These are phyloP conservation scores for Drosophila funebris DNA, from an alignment of 1,140 invertebrate species.

Conservation along the genomic window DNA sequence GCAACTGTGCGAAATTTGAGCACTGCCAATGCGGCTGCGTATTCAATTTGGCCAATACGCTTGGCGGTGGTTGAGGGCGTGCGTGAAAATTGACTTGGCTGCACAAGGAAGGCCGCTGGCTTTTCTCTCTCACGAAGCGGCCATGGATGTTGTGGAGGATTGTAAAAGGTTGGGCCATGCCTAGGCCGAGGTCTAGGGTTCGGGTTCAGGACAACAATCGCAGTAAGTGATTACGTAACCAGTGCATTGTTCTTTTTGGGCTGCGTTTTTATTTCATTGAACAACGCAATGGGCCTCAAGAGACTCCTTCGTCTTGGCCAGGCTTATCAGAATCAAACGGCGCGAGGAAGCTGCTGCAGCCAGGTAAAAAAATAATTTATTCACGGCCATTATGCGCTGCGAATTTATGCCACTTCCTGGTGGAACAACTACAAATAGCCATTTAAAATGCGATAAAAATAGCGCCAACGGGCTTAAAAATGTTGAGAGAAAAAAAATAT, in stretches of 20 bases:
- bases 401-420: slow-evolving; percentile 81
- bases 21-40: slow-evolving; percentile 16
- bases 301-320: slow-evolving; percentile 9
- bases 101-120: slow-evolving; percentile 74
- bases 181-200: slow-evolving; percentile 15
- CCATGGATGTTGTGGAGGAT: not conserved
- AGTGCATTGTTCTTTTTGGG: slow-evolving; percentile 65
- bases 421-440: slow-evolving; percentile 80
- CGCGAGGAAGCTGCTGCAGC: slow-evolving; percentile 63
- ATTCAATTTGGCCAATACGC: slow-evolving; percentile 39
- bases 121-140: slow-evolving; percentile 46
- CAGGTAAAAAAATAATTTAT: slow-evolving; percentile 71
- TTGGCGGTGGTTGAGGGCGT: slow-evolving; percentile 55
- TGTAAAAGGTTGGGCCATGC: not conserved
- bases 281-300: slow-evolving; percentile 48
- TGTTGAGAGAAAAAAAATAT: slow-evolving; percentile 10
- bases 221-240: slow-evolving; percentile 79
- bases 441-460: slow-evolving; percentile 82
- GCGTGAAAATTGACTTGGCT: slow-evolving; percentile 64
- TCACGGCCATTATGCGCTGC: slow-evolving; percentile 80
- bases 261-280: slow-evolving; percentile 62
- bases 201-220: slow-evolving; percentile 66
- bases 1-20: slow-evolving; percentile 28
- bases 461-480: slow-evolving; percentile 72
- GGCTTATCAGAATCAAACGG: slow-evolving; percentile 64